A percentile compares a stretch with the other conserved stretches of the same genome.
Evolutionary conservation across 2,888 invertebrate species (phyloP).

Genomic region (Sinohyriopsis cumingii): DNA sequence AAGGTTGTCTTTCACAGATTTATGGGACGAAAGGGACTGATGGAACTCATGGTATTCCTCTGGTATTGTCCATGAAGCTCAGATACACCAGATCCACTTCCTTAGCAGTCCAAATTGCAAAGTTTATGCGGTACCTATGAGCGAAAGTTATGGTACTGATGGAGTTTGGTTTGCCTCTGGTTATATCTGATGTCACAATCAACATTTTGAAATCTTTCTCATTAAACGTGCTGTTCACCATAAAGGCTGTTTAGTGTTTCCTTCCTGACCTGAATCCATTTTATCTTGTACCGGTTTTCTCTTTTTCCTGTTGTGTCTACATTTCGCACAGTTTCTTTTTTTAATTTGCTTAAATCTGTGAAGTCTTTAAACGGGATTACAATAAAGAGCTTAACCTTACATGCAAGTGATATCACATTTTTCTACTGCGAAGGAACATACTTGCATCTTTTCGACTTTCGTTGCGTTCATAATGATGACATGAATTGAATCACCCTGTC

Average conservation of each 20-base stretch:
- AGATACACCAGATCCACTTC: conserved; percentile 4
- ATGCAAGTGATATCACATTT: too few species aligned
- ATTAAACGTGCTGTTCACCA: not conserved
- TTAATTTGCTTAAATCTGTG: too few species aligned
- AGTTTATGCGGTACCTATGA: conserved; percentile 1
- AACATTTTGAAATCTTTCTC: conserved; percentile 1
- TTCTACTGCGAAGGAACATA: too few species aligned
- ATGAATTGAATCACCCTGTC: not conserved
- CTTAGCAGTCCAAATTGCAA: conserved; percentile 4
- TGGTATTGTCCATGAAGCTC: not conserved
- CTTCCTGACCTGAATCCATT: conserved; percentile 5
- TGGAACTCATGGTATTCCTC: conserved; percentile 1
- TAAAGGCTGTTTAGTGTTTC: conserved; percentile 3
- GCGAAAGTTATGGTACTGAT: too few species aligned
- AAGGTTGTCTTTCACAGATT: conserved; percentile 7
- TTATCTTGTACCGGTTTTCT: not conserved
- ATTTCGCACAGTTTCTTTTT: too few species aligned
- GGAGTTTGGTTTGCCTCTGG: conserved; percentile 1
- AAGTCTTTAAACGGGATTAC: too few species aligned
- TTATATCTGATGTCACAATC: not conserved
- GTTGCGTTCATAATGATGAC: not conserved
- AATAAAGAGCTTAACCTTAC: too few species aligned
- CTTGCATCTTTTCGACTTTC: too few species aligned
- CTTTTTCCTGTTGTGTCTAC: not conserved
- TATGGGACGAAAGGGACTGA: too few species aligned